Conservation (phyloP, 1,140 invertebrate species). For the Drosophila elegans region DNA sequence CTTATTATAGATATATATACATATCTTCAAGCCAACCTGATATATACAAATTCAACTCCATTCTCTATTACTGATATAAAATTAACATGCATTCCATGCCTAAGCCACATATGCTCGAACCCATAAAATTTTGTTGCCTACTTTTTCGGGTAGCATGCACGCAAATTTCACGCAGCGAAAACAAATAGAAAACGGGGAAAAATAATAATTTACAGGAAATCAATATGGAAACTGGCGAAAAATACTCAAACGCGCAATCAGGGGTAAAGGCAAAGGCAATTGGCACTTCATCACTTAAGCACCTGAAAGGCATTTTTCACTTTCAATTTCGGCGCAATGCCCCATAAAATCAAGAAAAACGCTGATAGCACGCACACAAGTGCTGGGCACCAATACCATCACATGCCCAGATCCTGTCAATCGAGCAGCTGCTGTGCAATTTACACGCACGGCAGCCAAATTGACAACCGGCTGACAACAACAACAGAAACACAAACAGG, state of each 20-base stretch:
- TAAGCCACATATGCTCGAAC: constrained; percentile 59
- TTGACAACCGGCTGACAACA: constrained; percentile 71
- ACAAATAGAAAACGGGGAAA: constrained; percentile 34
- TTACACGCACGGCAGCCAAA: constrained; percentile 78
- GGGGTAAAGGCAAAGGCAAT: constrained; percentile 59
- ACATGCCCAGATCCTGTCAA: constrained; percentile 51
- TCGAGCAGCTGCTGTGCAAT: constrained; percentile 80
- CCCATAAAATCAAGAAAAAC: constrained; percentile 79
- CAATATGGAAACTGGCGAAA: constrained; percentile 42
- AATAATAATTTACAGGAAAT: constrained; percentile 60
- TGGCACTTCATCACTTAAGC: constrained; percentile 83
- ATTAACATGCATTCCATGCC: constrained; percentile 62
- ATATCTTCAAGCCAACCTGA: neutral
- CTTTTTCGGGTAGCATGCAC: constrained; percentile 39
- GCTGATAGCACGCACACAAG: constrained; percentile 54
- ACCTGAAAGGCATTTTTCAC: constrained; percentile 81
- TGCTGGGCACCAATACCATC: constrained; percentile 17
- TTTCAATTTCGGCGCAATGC: constrained; percentile 76
- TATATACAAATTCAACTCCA: neutral
- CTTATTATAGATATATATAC: neutral
- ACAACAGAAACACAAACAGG: constrained; percentile 19
- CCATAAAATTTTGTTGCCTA: constrained; percentile 79
- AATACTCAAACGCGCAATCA: constrained; percentile 61
- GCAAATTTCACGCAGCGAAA: constrained; percentile 53
- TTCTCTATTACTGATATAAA: neutral